phyloP scores from a whole-genome alignment of 2,797 vertebrate species.

The Sarcoramphus papa region DNA sequence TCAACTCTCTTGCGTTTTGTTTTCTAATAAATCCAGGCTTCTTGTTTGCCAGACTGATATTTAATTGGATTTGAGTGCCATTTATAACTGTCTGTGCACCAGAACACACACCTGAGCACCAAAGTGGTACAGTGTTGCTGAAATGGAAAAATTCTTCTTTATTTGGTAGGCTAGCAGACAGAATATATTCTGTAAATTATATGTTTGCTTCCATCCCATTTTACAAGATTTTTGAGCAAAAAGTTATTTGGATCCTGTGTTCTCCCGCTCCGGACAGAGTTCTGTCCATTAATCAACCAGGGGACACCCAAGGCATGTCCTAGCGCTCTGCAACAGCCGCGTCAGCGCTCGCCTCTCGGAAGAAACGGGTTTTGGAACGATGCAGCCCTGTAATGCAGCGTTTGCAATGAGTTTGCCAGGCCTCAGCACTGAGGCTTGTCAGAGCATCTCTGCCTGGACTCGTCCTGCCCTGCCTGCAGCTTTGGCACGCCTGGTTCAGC shows the following conservation, averaged over 20 bases:
- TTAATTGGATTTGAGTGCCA: background rate
- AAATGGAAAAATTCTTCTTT: background rate
- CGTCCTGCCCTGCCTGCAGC: background rate
- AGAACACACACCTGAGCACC: background rate
- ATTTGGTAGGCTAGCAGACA: too few relatives aligned
- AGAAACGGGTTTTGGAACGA: background rate
- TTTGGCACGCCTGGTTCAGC: background rate
- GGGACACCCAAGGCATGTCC: background rate
- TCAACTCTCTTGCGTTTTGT: background rate
- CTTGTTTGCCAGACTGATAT: background rate
- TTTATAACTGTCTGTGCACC: background rate
- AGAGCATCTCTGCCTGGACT: background rate
- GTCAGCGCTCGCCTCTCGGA: background rate
- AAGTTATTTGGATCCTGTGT: background rate
- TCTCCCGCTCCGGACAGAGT: background rate
- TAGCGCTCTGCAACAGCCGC: background rate
- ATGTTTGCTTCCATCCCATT: background rate
- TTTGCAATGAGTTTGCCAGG: background rate
- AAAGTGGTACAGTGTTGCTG: accelerated
- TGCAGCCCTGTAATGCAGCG: accelerated
- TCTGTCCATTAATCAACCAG: background rate
- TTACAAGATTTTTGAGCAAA: background rate
- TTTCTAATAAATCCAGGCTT: background rate
- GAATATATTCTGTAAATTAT: accelerated
- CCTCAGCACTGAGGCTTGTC: background rate